A percentile compares a stretch with the other conserved stretches of the same genome.
These are phyloP conservation scores for Clivina fossor DNA, from an alignment of 2,888 invertebrate genomes.

Conservation along the genomic window DNA sequence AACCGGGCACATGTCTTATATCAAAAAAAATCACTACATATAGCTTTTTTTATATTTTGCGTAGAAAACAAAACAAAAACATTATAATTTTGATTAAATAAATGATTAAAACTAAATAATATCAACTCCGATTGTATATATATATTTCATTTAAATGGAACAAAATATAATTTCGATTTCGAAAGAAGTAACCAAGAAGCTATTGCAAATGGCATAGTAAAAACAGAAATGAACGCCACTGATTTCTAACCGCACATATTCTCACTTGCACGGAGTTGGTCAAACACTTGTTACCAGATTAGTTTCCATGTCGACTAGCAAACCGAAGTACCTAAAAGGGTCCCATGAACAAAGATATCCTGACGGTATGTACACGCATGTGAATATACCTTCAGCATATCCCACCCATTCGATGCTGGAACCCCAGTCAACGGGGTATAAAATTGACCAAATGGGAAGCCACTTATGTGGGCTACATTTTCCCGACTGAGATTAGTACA, in stretches of 20 bases:
- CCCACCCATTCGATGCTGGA: not conserved
- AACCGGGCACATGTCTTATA: too few species aligned
- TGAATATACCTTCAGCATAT: conserved; percentile 15
- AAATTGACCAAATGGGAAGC: conserved; percentile 1
- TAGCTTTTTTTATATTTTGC: too few species aligned
- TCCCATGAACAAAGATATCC: not conserved
- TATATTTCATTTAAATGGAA: too few species aligned
- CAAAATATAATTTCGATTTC: too few species aligned
- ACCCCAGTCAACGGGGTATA: not conserved
- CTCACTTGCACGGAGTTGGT: conserved; percentile 25
- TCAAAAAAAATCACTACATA: too few species aligned
- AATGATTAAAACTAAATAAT: too few species aligned
- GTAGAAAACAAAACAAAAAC: too few species aligned
- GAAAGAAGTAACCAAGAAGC: too few species aligned
- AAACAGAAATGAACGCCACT: conserved; percentile 11
- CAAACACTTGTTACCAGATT: conserved; percentile 34
- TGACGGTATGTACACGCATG: too few species aligned
- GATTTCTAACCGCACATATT: conserved; percentile 23
- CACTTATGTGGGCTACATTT: conserved; percentile 20
- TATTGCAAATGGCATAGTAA: too few species aligned
- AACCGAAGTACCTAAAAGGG: not conserved
- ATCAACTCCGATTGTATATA: too few species aligned
- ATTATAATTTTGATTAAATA: too few species aligned
- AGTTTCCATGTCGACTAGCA: conserved; percentile 30
- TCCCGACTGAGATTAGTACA: conserved; percentile 21